These are phyloP conservation scores for Trimorus sp. DNA, from an alignment of 2,888 invertebrate species.

Conservation along the genomic window DNA sequence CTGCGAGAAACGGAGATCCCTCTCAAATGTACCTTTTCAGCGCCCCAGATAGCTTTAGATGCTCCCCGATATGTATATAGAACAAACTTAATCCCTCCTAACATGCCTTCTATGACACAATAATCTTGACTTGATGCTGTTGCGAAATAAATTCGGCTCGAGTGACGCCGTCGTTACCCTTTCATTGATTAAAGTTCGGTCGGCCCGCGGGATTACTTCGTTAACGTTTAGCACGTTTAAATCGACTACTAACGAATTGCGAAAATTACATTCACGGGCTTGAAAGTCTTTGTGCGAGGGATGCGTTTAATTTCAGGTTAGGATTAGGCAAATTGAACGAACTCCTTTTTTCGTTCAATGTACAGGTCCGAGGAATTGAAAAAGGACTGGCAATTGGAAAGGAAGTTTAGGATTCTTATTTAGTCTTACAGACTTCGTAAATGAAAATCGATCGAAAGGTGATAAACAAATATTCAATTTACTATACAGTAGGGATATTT, in stretches of 20 bases:
- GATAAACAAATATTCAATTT: too few species aligned
- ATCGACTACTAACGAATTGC: background rate
- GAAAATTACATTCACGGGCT: background rate
- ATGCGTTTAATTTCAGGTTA: too few species aligned
- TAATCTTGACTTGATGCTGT: conserved; percentile 39
- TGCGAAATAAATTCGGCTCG: conserved; percentile 41
- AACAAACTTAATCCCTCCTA: conserved; percentile 56
- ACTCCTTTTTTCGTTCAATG: too few species aligned
- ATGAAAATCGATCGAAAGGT: too few species aligned
- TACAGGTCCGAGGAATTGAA: too few species aligned
- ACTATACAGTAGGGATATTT: too few species aligned
- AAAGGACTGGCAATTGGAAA: too few species aligned
- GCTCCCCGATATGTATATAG: conserved; percentile 46
- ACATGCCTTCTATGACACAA: conserved; percentile 42
- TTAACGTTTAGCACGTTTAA: background rate
- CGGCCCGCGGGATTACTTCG: background rate
- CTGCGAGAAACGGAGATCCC: conserved; percentile 63
- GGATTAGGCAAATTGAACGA: too few species aligned
- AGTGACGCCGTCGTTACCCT: conserved; percentile 24
- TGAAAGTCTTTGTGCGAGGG: too few species aligned
- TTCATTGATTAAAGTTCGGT: conserved; percentile 28
- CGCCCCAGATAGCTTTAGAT: conserved; percentile 51
- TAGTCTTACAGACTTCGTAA: too few species aligned
- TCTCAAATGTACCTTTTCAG: conserved; percentile 64
- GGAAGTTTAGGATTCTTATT: too few species aligned